Conservation (phyloP, 1,140 invertebrate genomes). For the Lepidurus couesii region DNA sequence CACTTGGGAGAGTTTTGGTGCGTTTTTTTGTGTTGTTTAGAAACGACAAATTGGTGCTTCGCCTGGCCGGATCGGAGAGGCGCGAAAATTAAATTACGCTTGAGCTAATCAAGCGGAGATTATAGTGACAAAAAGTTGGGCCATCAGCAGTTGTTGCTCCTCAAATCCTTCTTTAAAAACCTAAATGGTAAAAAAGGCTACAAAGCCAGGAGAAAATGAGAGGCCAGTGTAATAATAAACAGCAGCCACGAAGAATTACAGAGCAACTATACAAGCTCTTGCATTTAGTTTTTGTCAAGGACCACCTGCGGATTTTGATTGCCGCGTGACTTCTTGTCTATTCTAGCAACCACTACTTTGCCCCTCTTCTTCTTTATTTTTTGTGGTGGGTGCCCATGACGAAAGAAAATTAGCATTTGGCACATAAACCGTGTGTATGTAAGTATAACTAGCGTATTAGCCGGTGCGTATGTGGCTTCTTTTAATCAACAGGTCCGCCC, state of each 20-base stretch:
- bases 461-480: too few species aligned
- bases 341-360: background rate
- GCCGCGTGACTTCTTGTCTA: background rate
- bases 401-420: background rate
- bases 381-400: background rate
- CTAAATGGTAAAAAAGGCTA: background rate
- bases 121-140: background rate
- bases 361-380: background rate
- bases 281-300: background rate
- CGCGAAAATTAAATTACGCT: slow-evolving; percentile 13
- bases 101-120: slow-evolving; percentile 15
- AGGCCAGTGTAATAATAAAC: background rate
- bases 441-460: background rate
- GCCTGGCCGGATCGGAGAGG: slow-evolving; percentile 3
- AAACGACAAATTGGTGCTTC: background rate
- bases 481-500: slow-evolving; percentile 3
- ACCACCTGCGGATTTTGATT: background rate
- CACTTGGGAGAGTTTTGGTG: background rate
- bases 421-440: background rate
- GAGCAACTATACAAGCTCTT: background rate
- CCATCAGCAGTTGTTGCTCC: background rate
- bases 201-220: background rate
- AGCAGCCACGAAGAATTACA: background rate
- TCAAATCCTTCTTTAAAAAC: background rate
- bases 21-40: slow-evolving; percentile 4